phyloP scores from a whole-genome alignment of 1,140 invertebrate species.

The Drosophila burlai region DNA sequence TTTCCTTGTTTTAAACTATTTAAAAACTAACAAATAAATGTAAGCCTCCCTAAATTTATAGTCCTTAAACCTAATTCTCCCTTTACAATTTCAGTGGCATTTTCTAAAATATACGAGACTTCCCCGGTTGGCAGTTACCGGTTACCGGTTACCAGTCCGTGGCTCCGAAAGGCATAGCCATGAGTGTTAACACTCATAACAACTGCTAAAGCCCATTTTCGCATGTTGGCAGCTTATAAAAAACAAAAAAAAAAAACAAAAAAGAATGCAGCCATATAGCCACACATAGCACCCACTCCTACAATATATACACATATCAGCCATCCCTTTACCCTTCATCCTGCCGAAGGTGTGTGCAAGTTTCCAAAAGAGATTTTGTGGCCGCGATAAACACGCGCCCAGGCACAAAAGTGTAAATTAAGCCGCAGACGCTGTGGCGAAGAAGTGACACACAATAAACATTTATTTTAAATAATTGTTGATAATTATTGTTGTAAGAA shows the following conservation, averaged over 20 bases:
- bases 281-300: conserved; percentile 51
- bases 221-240: conserved; percentile 85
- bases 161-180: conserved; percentile 64
- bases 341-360: conserved; percentile 55
- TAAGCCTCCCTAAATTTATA: background rate
- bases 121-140: conserved; percentile 43
- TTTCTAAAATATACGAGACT: conserved; percentile 36
- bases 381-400: conserved; percentile 80
- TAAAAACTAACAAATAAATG: background rate
- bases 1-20: background rate
- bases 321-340: conserved; percentile 13
- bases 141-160: conserved; percentile 37
- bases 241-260: conserved; percentile 23
- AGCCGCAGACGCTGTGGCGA: conserved; percentile 64
- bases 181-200: conserved; percentile 84
- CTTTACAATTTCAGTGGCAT: conserved; percentile 42
- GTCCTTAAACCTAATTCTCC: conserved; percentile 4
- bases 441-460: conserved; percentile 30
- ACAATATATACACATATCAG: background rate
- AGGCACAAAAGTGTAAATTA: conserved; percentile 82
- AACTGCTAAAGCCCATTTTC: conserved; percentile 83
- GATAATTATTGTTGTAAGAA: background rate
- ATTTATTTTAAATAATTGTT: background rate
- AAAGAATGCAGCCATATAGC: conserved; percentile 63
- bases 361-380: conserved; percentile 75